Evolutionary conservation across 2,113 vertebrate species (phyloP).

Genomic region (Bolborhynchus lineola): DNA sequence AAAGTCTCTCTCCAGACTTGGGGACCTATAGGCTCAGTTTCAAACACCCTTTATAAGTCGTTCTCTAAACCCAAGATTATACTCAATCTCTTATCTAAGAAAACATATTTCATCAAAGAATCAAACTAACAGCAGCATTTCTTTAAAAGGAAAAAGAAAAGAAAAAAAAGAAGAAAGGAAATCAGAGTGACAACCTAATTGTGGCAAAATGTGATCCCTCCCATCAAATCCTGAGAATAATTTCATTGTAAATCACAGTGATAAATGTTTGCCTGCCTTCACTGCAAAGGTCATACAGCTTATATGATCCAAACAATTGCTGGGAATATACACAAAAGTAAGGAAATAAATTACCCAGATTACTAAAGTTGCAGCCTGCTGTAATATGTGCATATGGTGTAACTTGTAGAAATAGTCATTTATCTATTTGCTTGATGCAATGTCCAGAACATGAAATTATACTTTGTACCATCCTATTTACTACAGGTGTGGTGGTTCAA

Average conservation of each 20-base stretch:
- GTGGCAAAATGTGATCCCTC: not conserved
- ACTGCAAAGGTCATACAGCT: not conserved
- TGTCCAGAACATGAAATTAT: not conserved
- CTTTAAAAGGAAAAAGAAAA: not conserved
- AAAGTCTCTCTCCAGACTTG: not conserved
- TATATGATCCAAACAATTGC: not conserved
- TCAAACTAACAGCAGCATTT: not conserved
- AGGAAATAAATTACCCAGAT: not conserved
- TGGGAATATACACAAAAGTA: not conserved
- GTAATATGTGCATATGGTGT: not conserved
- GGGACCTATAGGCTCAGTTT: not conserved
- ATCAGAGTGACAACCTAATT: fast-evolving
- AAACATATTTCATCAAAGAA: not conserved
- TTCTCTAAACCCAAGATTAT: not conserved
- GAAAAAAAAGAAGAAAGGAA: not conserved
- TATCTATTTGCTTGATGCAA: not conserved
- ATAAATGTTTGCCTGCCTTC: not conserved
- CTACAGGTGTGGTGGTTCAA: not conserved
- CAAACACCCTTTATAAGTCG: not conserved
- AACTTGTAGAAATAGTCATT: not conserved
- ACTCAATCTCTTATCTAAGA: not conserved
- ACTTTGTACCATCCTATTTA: not conserved
- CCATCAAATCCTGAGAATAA: not conserved
- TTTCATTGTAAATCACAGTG: not conserved
- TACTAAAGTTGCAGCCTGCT: not conserved